phyloP scores from a whole-genome alignment of 1,140 invertebrate genomes.

The Euwallacea similis region DNA sequence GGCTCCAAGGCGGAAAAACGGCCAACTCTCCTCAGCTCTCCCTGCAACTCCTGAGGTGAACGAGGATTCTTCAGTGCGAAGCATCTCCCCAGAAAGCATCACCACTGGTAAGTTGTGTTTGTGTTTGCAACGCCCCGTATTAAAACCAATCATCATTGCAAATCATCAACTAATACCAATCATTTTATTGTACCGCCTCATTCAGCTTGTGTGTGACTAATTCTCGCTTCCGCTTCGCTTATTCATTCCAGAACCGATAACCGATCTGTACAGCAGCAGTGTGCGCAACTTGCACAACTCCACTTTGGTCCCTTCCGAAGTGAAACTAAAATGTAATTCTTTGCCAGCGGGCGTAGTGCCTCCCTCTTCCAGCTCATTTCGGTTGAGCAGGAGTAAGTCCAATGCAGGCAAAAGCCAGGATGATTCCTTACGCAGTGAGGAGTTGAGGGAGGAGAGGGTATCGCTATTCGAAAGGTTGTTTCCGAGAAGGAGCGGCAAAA shows the following conservation, averaged over 20 bases:
- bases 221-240: constrained; percentile 27
- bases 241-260: constrained; percentile 49
- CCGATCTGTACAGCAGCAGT: constrained; percentile 49
- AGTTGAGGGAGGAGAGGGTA: constrained; percentile 59
- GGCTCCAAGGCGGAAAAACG: constrained; percentile 64
- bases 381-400: constrained; percentile 56
- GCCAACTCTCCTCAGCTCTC: constrained; percentile 58
- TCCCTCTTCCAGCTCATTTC: constrained; percentile 55
- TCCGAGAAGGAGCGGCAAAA: constrained; percentile 65
- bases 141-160: too few species aligned
- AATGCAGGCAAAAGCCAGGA: constrained; percentile 52
- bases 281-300: constrained; percentile 32
- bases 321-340: constrained; percentile 67
- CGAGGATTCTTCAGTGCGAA: constrained; percentile 65
- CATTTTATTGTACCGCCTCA: not conserved
- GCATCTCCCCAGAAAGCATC: constrained; percentile 60
- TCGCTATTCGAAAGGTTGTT: constrained; percentile 69
- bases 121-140: too few species aligned
- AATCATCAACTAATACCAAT: too few species aligned
- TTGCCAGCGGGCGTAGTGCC: constrained; percentile 64
- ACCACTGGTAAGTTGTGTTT: constrained; percentile 44
- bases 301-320: constrained; percentile 49
- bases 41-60: constrained; percentile 73
- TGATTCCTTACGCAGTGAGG: constrained; percentile 38
- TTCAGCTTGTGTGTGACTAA: constrained; percentile 23